Conservation (phyloP, 2,113 vertebrate species). For the Megatriorchis doriae region DNA sequence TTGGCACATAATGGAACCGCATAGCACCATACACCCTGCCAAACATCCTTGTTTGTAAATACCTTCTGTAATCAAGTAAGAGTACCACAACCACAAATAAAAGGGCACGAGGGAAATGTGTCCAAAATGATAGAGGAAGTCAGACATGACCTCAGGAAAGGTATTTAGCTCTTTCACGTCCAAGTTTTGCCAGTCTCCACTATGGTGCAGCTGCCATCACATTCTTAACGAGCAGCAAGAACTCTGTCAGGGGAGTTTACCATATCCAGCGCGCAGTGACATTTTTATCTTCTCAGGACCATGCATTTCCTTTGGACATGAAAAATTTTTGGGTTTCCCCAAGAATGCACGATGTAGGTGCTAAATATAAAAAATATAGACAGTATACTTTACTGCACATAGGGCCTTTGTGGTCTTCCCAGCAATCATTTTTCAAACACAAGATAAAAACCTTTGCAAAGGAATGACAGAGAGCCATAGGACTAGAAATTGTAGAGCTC, state of each 20-base stretch:
- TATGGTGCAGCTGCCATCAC: neutral
- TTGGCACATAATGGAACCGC: neutral
- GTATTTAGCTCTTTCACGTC: neutral
- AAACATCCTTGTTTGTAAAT: neutral
- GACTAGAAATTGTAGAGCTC: neutral
- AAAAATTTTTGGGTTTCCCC: neutral
- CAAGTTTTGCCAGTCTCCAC: neutral
- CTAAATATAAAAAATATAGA: neutral
- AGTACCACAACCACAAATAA: neutral
- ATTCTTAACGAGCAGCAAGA: neutral
- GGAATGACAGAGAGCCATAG: neutral
- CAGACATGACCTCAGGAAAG: neutral
- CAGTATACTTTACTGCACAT: neutral
- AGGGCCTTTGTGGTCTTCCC: neutral
- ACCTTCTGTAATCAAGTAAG: neutral
- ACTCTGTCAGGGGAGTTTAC: neutral
- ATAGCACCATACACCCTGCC: neutral
- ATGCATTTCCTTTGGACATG: neutral
- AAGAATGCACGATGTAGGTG: neutral
- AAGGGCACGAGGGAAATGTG: neutral
- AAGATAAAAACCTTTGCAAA: neutral
- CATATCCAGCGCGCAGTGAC: neutral
- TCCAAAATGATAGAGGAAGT: neutral
- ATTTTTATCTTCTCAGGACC: neutral
- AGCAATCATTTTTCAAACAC: neutral